Evolutionary conservation across 1,140 invertebrate species (phyloP).

Genomic region (Lucilia sericata): DNA sequence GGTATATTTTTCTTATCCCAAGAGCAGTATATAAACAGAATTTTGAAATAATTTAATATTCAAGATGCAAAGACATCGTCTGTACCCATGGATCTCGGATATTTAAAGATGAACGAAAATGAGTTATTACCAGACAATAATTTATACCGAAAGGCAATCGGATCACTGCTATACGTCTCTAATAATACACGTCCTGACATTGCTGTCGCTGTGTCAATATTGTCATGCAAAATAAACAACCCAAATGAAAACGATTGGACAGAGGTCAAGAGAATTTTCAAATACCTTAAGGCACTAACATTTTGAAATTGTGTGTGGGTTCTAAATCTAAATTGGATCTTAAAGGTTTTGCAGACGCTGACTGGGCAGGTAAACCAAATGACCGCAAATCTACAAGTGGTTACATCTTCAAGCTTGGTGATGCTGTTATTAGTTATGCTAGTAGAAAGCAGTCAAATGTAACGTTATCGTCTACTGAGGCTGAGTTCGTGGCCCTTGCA

Average conservation of each 20-base stretch:
- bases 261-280: conserved; percentile 58
- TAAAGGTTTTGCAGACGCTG: conserved; percentile 45
- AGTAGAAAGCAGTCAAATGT: too few relatives aligned
- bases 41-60: neutral
- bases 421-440: too few relatives aligned
- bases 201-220: conserved; percentile 55
- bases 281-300: conserved; percentile 59
- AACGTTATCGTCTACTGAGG: too few relatives aligned
- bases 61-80: neutral
- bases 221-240: conserved; percentile 56
- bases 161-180: too few relatives aligned
- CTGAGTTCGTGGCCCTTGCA: too few relatives aligned
- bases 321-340: conserved; percentile 18
- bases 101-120: conserved; percentile 50
- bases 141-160: too few relatives aligned
- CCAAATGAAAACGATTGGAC: conserved; percentile 54
- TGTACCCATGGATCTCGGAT: conserved; percentile 20
- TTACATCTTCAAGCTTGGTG: too few relatives aligned
- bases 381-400: conserved; percentile 41
- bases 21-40: neutral
- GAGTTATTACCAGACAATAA: conserved; percentile 57
- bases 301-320: conserved; percentile 45
- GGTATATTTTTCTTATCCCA: neutral
- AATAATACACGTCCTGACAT: too few relatives aligned
- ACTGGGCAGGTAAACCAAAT: conserved; percentile 48